Evolutionary conservation across 2,888 invertebrate species (phyloP), one percentile per base, ranked within the genome.

Genomic region (Pantelozetes paolii): DNA sequence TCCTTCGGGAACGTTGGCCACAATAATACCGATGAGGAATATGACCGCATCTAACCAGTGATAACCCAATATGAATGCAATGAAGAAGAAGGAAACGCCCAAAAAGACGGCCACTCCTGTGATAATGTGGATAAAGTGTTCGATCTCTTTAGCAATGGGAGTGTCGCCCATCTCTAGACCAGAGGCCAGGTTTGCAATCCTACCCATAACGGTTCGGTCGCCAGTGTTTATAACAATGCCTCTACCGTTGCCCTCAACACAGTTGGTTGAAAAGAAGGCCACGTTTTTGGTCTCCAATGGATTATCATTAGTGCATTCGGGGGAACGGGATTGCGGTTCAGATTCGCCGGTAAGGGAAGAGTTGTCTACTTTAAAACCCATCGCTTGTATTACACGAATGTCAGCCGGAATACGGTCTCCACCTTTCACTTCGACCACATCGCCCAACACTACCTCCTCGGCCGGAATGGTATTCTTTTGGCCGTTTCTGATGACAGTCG

Each of bases 1-100:
- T 85, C 98, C 97, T 87, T 99, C 98, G 70, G 99, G 99, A 80
- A 99, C 99, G 85, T 99, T 99, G 78, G 98, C 99, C 78, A 99
- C 98, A 85, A 99, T 99, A 84, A 99, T 98, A 83, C 98, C 98
- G 83, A 99, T 99, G 80, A 96, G 87, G 89, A 99, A 99, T 84
- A 99, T 96, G 79, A 98, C 97, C 82, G 98, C 97, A 83, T 98
- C 98, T 80, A 99, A 87, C 97, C 97, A 98, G 84, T 94, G 92
- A 85, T 99, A 99, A 81, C 96, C 96, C 80, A 99, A 89, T 82
- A 95, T 82, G 85, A 99, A 94, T 77, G 98, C 97, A 82, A 99
- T 96, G 76, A 98, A 82, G 88, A 99, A 99, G 88, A 99, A 98
- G 67, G 95, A 91, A 40, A 99, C 92, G 79, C 94, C 94, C 79